Evolutionary conservation across 2,888 invertebrate genomes (phyloP).

Genomic region (Drosophila quinaria): DNA sequence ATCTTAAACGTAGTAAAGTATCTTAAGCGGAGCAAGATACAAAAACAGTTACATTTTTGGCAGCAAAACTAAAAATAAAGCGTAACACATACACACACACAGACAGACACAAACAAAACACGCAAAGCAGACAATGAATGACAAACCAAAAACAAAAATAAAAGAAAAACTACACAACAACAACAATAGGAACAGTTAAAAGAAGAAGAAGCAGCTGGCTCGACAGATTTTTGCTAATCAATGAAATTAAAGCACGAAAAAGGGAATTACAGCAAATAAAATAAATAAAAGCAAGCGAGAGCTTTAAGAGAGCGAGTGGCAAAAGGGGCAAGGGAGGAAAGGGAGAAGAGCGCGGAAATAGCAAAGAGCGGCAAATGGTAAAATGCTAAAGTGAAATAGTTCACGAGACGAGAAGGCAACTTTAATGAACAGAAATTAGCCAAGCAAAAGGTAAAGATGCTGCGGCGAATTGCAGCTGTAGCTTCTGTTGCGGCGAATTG

Average conservation of each 20-base stretch:
- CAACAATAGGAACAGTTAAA: slow-evolving; percentile 32
- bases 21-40: slow-evolving; percentile 33
- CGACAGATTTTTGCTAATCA: slow-evolving; percentile 80
- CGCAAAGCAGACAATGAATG: slow-evolving; percentile 58
- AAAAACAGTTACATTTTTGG: slow-evolving; percentile 55
- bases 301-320: slow-evolving; percentile 61
- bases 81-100: slow-evolving; percentile 30
- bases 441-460: slow-evolving; percentile 55
- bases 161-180: slow-evolving; percentile 47
- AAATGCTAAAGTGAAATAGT: slow-evolving; percentile 59
- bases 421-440: slow-evolving; percentile 83
- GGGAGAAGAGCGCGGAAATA: slow-evolving; percentile 4
- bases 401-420: slow-evolving; percentile 66
- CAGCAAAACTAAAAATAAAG: slow-evolving; percentile 63
- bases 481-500: slow-evolving; percentile 45
- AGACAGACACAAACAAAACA: slow-evolving; percentile 41
- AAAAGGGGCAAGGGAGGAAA: background rate
- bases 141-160: slow-evolving; percentile 62
- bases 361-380: slow-evolving; percentile 37
- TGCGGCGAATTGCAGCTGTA: slow-evolving; percentile 38
- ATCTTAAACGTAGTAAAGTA: slow-evolving; percentile 53
- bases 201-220: slow-evolving; percentile 31
- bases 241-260: slow-evolving; percentile 82
- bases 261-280: slow-evolving; percentile 53
- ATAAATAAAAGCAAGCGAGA: slow-evolving; percentile 31